These are phyloP conservation scores for Pocillopora verrucosa DNA, from an alignment of 64 coral and sea anemone species.

Conservation along the genomic window DNA sequence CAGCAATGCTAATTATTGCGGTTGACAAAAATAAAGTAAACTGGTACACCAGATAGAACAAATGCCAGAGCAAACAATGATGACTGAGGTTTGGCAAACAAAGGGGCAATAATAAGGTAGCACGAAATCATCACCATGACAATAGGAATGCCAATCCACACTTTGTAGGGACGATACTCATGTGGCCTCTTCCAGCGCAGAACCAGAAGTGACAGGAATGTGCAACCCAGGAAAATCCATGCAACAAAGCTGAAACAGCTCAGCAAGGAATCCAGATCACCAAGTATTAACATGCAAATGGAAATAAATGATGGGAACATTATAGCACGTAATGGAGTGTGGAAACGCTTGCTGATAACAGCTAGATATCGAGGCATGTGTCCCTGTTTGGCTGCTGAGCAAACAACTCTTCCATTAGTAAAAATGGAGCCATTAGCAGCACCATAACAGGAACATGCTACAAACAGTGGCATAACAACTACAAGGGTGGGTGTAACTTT, in stretches of 20 bases:
- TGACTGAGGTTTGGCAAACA: slow-evolving; percentile 55
- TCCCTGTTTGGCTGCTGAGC: slow-evolving; percentile 61
- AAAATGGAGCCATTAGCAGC: slow-evolving; percentile 66
- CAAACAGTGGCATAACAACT: slow-evolving; percentile 66
- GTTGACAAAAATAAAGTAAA: slow-evolving; percentile 51
- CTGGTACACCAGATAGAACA: slow-evolving; percentile 60
- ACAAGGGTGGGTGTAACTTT: slow-evolving; percentile 58
- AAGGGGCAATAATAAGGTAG: slow-evolving; percentile 60
- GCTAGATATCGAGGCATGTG: slow-evolving; percentile 73
- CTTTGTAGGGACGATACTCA: slow-evolving; percentile 70
- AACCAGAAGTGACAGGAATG: slow-evolving; percentile 61
- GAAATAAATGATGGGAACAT: slow-evolving; percentile 59
- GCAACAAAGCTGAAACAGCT: slow-evolving; percentile 72
- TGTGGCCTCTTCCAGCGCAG: slow-evolving; percentile 68
- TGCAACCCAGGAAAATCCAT: slow-evolving; percentile 65
- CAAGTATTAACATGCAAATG: slow-evolving; percentile 63
- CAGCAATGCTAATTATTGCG: background rate
- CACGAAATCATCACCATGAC: slow-evolving; percentile 58
- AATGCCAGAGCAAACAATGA: slow-evolving; percentile 47
- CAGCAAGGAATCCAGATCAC: slow-evolving; percentile 54
- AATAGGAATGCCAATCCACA: slow-evolving; percentile 65
- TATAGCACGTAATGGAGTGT: slow-evolving; percentile 63
- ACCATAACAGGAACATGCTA: slow-evolving; percentile 77
- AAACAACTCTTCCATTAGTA: slow-evolving; percentile 60
- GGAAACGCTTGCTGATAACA: slow-evolving; percentile 28